Evolutionary conservation across 2,113 vertebrate species (phyloP).

Genomic region (Elanoides forficatus): DNA sequence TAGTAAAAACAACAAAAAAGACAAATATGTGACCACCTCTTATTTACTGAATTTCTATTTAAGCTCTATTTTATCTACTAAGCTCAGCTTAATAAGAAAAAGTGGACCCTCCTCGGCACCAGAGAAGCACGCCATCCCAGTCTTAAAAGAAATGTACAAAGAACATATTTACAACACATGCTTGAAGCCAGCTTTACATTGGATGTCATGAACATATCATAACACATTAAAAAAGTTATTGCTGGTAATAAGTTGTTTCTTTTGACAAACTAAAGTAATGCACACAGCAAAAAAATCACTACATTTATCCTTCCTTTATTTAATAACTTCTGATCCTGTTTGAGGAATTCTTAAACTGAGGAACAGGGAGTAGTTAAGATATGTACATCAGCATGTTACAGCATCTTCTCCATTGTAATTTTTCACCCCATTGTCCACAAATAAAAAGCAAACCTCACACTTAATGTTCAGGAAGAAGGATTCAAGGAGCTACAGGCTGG

Average conservation of each 20-base stretch:
- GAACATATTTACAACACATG: background rate
- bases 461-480: background rate
- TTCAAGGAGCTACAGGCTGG: background rate
- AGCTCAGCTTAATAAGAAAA: background rate
- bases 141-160: background rate
- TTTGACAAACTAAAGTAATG: background rate
- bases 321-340: background rate
- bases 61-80: background rate
- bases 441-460: background rate
- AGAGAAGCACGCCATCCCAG: background rate
- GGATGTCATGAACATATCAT: background rate
- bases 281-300: rapidly evolving
- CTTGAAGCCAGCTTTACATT: background rate
- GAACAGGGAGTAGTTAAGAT: background rate
- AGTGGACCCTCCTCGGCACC: background rate
- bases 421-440: background rate
- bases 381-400: background rate
- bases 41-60: background rate
- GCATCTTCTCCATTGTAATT: background rate
- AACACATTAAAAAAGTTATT: background rate
- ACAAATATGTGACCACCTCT: background rate
- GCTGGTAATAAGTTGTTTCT: background rate
- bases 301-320: background rate
- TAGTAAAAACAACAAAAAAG: background rate
- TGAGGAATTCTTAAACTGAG: background rate